Conservation (phyloP, 2,888 invertebrate genomes). For the Actias luna region DNA sequence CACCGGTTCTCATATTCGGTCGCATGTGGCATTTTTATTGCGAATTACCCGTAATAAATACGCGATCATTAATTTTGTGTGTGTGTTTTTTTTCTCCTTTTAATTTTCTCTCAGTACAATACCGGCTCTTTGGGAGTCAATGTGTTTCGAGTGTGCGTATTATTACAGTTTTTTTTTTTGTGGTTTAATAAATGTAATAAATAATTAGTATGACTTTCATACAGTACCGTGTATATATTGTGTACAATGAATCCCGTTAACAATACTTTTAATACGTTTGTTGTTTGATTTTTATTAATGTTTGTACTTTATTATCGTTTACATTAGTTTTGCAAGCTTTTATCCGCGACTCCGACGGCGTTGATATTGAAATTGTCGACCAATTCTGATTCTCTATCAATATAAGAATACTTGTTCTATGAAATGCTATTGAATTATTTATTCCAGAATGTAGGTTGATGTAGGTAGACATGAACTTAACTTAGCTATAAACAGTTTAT, state of each 20-base stretch:
- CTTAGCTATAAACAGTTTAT: no score
- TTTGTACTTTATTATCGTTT: conserved; percentile 16
- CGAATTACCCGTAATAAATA: conserved; percentile 80
- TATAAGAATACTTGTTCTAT: no score
- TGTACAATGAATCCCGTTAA: conserved; percentile 60
- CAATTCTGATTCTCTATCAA: no score
- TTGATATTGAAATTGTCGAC: no score
- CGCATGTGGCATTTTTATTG: conserved; percentile 82
- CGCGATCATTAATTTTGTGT: conserved; percentile 81
- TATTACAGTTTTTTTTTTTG: conserved; percentile 75
- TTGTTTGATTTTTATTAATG: conserved; percentile 36
- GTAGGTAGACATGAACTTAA: no score
- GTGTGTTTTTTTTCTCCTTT: conserved; percentile 54
- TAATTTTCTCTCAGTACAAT: conserved; percentile 59
- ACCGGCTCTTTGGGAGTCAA: conserved; percentile 1
- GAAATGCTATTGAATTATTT: no score
- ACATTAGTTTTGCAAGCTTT: no score
- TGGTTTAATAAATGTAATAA: conserved; percentile 54
- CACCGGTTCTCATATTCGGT: conserved; percentile 67
- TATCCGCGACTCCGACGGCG: no score
- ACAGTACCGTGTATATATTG: conserved; percentile 56
- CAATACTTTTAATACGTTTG: conserved; percentile 42
- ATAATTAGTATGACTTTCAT: conserved; percentile 60
- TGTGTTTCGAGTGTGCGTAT: conserved; percentile 39
- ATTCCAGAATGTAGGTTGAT: no score